Evolutionary conservation across 1,140 invertebrate species (phyloP).

Genomic region (Drosophila eugracilis): DNA sequence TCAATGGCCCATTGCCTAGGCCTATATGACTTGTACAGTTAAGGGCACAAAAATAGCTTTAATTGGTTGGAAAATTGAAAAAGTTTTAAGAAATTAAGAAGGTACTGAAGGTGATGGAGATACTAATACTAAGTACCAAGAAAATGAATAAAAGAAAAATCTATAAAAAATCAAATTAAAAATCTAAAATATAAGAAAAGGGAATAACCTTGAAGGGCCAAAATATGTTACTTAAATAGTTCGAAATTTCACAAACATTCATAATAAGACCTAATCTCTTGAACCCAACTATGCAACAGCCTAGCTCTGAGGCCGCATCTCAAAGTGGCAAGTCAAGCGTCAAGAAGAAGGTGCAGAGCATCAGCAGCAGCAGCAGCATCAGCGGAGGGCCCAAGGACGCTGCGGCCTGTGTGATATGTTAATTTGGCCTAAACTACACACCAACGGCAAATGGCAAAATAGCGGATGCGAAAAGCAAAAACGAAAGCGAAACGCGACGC

Average conservation of each 20-base stretch:
- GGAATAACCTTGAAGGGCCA: too few species aligned
- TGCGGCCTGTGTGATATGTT: constrained; percentile 72
- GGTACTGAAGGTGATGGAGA: too few species aligned
- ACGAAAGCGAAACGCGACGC: constrained; percentile 6
- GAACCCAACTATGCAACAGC: neutral
- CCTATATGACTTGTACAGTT: constrained; percentile 27
- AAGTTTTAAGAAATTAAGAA: too few species aligned
- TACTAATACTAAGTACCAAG: too few species aligned
- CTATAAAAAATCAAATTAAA: too few species aligned
- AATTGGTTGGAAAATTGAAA: too few species aligned
- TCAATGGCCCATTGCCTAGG: constrained; percentile 61
- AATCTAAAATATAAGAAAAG: too few species aligned
- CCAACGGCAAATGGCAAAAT: constrained; percentile 9
- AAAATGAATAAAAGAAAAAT: too few species aligned
- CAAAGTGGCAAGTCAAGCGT: constrained; percentile 74
- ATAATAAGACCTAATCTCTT: neutral
- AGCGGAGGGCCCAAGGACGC: constrained; percentile 44
- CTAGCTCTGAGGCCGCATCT: constrained; percentile 30
- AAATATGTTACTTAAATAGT: too few species aligned
- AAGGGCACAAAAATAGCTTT: neutral
- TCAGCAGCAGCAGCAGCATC: too few species aligned
- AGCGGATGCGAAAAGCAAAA: constrained; percentile 1
- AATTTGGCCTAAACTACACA: constrained; percentile 73
- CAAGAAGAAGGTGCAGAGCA: constrained; percentile 28
- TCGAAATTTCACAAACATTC: too few species aligned